These are phyloP conservation scores for Anas platyrhynchos DNA, from an alignment of 2,113 vertebrate species.

Conservation along the genomic window DNA sequence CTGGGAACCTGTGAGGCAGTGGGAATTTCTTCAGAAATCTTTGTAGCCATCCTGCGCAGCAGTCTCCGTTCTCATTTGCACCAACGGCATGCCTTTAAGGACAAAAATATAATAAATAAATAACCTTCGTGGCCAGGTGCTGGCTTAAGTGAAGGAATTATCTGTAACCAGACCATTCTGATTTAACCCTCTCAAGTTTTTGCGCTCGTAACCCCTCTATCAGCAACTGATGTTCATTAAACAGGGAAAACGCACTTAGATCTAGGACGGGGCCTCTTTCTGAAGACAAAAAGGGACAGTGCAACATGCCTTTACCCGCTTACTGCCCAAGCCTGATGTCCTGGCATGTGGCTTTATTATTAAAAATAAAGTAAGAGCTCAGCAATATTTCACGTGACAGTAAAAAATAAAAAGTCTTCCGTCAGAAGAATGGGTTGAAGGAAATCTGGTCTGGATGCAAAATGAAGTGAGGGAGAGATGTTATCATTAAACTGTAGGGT, in stretches of 20 bases:
- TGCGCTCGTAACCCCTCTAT: rapidly evolving
- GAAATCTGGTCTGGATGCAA: not conserved
- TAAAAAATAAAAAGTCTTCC: rapidly evolving
- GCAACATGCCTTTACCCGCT: not conserved
- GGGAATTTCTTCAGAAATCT: too few relatives aligned
- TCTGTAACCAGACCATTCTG: rapidly evolving
- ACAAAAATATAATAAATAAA: not conserved
- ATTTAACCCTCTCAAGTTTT: not conserved
- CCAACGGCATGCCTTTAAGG: not conserved
- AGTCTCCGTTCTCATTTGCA: not conserved
- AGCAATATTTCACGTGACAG: not conserved
- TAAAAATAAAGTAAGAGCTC: not conserved
- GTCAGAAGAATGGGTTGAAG: not conserved
- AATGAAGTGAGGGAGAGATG: not conserved
- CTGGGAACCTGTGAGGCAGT: too few relatives aligned
- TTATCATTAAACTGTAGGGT: not conserved
- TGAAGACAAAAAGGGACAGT: not conserved
- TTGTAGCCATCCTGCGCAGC: not conserved
- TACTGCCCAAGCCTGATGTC: not conserved
- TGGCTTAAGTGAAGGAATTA: not conserved
- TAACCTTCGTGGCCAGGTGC: not conserved
- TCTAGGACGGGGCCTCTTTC: not conserved
- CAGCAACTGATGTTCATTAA: not conserved
- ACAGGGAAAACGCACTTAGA: not conserved
- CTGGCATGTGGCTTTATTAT: not conserved